Percentiles rank a stretch among this genome's conserved stretches.
Conservation (phyloP, 1,140 invertebrate species). For the Pogonomyrmex californicus region DNA sequence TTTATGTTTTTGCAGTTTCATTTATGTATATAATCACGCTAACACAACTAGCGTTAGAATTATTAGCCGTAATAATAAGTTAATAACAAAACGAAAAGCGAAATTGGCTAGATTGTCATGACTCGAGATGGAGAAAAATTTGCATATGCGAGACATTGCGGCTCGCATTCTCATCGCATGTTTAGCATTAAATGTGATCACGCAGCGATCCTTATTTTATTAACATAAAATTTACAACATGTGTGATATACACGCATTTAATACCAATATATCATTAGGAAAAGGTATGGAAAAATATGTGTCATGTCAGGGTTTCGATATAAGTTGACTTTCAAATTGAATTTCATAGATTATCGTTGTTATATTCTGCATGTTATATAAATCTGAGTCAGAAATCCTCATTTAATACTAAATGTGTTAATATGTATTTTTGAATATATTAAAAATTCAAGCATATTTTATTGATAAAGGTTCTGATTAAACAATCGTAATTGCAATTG, state of each 20-base stretch:
- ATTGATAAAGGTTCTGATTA: background rate
- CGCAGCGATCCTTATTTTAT: background rate
- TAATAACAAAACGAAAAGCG: conserved; percentile 10
- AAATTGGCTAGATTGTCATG: background rate
- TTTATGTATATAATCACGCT: background rate
- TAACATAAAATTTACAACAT: background rate
- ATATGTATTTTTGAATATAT: background rate
- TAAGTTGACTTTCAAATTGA: background rate
- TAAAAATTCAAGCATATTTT: conserved; percentile 25
- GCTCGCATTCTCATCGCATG: background rate
- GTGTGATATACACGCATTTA: background rate
- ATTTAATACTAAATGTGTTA: background rate
- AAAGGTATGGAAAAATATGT: background rate
- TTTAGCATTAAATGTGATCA: background rate
- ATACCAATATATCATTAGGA: background rate
- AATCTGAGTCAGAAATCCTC: background rate
- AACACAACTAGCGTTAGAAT: conserved; percentile 1
- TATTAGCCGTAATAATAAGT: conserved; percentile 1
- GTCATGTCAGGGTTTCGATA: background rate
- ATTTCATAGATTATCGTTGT: background rate
- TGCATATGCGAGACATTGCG: background rate
- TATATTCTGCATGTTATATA: conserved; percentile 2
- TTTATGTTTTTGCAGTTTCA: background rate
- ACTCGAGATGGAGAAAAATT: background rate
- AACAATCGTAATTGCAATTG: conserved; percentile 23